Conservation (phyloP, 2,113 vertebrate genomes). For the Illadopsis cleaveri region DNA sequence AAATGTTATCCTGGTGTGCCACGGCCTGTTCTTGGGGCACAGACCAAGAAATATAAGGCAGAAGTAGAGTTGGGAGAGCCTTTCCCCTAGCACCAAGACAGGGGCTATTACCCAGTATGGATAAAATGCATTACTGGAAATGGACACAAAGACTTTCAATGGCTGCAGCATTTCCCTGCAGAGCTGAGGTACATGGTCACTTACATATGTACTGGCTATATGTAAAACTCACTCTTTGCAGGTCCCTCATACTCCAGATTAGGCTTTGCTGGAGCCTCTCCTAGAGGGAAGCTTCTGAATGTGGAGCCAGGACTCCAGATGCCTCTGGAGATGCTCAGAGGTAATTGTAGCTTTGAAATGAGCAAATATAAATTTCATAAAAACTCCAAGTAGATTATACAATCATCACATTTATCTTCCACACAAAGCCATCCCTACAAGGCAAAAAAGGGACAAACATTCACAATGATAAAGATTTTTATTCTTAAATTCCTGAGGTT, state of each 20-base stretch:
- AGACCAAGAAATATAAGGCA: neutral
- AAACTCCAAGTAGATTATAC: neutral
- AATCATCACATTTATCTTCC: neutral
- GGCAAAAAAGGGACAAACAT: neutral
- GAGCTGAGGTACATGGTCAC: neutral
- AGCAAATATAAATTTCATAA: neutral
- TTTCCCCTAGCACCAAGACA: neutral
- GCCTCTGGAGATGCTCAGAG: neutral
- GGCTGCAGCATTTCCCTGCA: neutral
- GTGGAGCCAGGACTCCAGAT: neutral
- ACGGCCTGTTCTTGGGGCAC: neutral
- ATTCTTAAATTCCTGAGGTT: constrained; percentile 74
- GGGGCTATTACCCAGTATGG: too few relatives aligned
- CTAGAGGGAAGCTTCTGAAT: neutral
- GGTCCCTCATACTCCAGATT: neutral
- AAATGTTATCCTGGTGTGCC: neutral
- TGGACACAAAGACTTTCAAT: neutral
- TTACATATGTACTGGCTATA: neutral
- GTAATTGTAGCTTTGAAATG: neutral
- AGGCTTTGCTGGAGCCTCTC: neutral
- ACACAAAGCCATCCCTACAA: neutral
- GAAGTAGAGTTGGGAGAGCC: neutral
- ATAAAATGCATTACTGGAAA: neutral
- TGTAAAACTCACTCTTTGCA: neutral
- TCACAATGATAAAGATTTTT: constrained; percentile 15